A percentile compares a stretch with the other conserved stretches of the same genome.
phyloP scores from a whole-genome alignment of 2,113 vertebrate genomes.

The Corvus cornix region DNA sequence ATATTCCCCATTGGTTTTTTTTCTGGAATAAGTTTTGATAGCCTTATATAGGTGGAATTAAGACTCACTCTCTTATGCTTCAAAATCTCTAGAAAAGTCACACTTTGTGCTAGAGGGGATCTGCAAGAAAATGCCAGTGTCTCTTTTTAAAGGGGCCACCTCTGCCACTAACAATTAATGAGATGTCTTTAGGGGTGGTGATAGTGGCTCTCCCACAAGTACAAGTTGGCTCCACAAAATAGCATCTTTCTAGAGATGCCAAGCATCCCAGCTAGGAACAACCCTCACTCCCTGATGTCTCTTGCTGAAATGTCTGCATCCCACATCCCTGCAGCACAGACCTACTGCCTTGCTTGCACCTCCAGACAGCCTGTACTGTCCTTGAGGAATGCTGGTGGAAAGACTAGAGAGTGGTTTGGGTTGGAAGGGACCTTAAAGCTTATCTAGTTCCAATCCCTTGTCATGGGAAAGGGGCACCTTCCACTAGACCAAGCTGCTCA shows the following conservation, averaged over 20 bases:
- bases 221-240: not conserved
- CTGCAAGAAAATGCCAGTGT: not conserved
- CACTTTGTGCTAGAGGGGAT: not conserved
- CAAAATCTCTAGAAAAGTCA: not conserved
- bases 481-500: not conserved
- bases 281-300: not conserved
- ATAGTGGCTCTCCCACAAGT: not conserved
- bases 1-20: not conserved
- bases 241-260: not conserved
- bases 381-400: not conserved
- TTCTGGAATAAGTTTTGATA: not conserved
- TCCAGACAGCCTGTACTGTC: rapidly evolving
- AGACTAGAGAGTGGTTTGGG: not conserved
- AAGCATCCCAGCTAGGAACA: not conserved
- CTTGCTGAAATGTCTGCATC: not conserved
- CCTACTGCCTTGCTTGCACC: not conserved
- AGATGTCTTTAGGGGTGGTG: not conserved
- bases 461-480: not conserved
- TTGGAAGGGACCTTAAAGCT: not conserved
- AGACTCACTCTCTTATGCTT: not conserved
- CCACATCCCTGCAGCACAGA: rapidly evolving
- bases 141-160: not conserved
- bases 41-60: not conserved
- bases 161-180: not conserved
- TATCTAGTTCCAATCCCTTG: not conserved